Base-by-base conservation (phyloP, 2,888 invertebrate species). In the Myopa testacea region DNA sequence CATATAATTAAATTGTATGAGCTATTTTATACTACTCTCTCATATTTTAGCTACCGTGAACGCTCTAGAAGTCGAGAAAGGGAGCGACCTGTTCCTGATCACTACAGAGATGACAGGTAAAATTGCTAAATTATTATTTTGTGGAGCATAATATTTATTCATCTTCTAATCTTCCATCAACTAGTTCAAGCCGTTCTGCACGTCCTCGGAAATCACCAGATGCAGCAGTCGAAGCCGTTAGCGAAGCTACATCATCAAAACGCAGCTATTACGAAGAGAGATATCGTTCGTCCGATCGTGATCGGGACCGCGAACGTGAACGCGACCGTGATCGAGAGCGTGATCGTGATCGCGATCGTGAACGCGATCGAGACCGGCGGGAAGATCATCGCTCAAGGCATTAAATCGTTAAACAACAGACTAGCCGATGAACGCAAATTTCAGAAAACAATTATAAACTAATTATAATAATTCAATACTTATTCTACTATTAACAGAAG, bases 211-310 rank as follows among this genome's bases (percentile, higher is more conserved):
- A 90, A 78, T 92, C 93, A 50, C 87, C 91, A 2, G 90, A 90
- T 83, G 86, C 89, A 38, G 89, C 91, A 26, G 91, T 90, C 67
- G 89, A 89, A 78, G 85, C 87, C 65, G 85, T 88, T 78, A 87
- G 86, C 63, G 90, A 89, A 79, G 87, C 88, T 45, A 85, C 87
- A 68, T 86, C 86, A n/a, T 88, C 88, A 38, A 90, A 90, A 83
- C 89, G 91, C 45, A 82, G 84, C 55, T 96, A 96, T 91, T 96
- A 96, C 90, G 96, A 96, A 84, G 96, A 96, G 90, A 92, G 96
- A 80, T 96, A 96, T 91, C 92, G 94, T 75, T 91, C 92, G 81
- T 93, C 92, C 88, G 94, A 90, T 88, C 91, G 91, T 85, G 95
- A 93, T 89, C 91, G 92, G 50, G 93, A 93, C 81, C 90, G 92